Evolutionary conservation across 2,888 invertebrate species (phyloP).

Genomic region (Coleophora flavipennella): DNA sequence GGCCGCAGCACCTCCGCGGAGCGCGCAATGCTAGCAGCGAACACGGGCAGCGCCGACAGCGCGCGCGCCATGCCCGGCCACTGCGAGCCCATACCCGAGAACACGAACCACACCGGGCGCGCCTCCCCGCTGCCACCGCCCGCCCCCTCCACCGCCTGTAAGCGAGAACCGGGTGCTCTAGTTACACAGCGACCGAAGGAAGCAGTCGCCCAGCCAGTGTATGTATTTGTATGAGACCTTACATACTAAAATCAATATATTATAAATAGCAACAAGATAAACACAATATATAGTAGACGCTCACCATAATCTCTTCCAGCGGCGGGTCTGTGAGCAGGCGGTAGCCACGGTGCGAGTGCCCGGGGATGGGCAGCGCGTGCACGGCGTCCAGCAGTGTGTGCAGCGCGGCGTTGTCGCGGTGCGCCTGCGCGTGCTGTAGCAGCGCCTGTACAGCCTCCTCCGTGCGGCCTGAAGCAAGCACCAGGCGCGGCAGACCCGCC

Average conservation of each 20-base stretch:
- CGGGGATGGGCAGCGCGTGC: slow-evolving; percentile 78
- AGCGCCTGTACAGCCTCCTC: slow-evolving; percentile 81
- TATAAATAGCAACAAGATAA: too few relatives aligned
- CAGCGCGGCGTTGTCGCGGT: slow-evolving; percentile 80
- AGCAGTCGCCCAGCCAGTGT: slow-evolving; percentile 1
- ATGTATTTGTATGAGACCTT: too few relatives aligned
- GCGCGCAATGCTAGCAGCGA: slow-evolving; percentile 83
- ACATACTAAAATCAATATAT: too few relatives aligned
- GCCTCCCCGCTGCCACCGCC: slow-evolving; percentile 60
- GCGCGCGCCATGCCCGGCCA: slow-evolving; percentile 97
- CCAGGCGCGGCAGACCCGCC: slow-evolving; percentile 55
- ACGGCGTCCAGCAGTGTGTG: slow-evolving; percentile 83
- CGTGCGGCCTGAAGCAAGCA: slow-evolving; percentile 89
- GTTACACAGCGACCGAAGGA: not conserved
- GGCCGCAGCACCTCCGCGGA: slow-evolving; percentile 84
- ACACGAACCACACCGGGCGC: slow-evolving; percentile 94
- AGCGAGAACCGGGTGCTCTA: not conserved
- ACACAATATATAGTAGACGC: too few relatives aligned
- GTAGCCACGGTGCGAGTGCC: slow-evolving; percentile 89
- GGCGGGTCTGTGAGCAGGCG: slow-evolving; percentile 68
- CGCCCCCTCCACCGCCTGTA: slow-evolving; percentile 39
- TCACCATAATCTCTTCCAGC: slow-evolving; percentile 26
- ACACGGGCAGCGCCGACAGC: slow-evolving; percentile 86
- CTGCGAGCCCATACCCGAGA: slow-evolving; percentile 98
- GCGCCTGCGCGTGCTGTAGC: slow-evolving; percentile 74